Conservation (phyloP, 1,140 invertebrate genomes). For the Batillaria attramentaria region DNA sequence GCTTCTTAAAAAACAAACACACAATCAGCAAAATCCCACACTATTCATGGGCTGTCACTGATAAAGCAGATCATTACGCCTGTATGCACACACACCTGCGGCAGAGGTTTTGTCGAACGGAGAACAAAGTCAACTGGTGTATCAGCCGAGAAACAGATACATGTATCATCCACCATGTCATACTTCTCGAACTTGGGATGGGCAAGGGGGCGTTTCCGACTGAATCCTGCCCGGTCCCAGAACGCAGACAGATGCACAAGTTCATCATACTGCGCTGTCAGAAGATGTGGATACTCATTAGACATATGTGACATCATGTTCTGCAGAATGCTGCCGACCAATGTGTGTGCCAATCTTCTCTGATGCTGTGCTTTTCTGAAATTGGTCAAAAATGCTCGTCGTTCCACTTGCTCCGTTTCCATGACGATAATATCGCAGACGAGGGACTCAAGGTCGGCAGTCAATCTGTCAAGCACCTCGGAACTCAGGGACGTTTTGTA, state of each 20-base stretch:
- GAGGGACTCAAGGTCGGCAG: constrained; percentile 29
- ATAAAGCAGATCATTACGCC: neutral
- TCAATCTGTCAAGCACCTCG: constrained; percentile 29
- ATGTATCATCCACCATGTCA: constrained; percentile 23
- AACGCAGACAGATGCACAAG: constrained; percentile 52
- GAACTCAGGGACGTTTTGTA: constrained; percentile 36
- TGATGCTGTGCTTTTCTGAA: neutral
- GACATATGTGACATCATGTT: constrained; percentile 37
- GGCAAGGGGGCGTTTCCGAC: constrained; percentile 21
- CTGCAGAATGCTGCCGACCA: constrained; percentile 36
- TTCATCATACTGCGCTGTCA: constrained; percentile 53
- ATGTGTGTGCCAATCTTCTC: neutral
- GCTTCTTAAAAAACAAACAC: neutral
- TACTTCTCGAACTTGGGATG: constrained; percentile 13
- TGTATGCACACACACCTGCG: constrained; percentile 44
- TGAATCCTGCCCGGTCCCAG: constrained; percentile 53
- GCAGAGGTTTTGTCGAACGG: constrained; percentile 47
- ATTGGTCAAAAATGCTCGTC: constrained; percentile 21
- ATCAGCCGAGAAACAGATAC: constrained; percentile 26
- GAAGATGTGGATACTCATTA: constrained; percentile 46
- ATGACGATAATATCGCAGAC: constrained; percentile 36
- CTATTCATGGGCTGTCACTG: neutral
- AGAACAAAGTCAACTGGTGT: constrained; percentile 45
- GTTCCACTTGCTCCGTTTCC: constrained; percentile 39
- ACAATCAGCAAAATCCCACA: neutral